Evolutionary conservation across 2,113 vertebrate genomes (phyloP).

Genomic region (Columba janthina): DNA sequence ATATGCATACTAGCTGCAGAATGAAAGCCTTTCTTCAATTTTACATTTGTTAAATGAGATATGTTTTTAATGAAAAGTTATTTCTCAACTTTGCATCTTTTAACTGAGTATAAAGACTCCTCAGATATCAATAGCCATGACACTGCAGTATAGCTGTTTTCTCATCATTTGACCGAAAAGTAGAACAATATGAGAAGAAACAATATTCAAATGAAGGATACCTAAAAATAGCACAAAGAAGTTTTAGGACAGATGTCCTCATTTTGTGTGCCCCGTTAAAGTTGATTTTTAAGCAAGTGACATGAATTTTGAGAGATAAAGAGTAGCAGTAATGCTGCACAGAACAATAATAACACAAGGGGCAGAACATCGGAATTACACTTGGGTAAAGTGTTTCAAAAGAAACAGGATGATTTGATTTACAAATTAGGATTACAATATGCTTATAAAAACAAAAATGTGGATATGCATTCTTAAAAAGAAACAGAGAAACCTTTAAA

Average conservation of each 20-base stretch:
- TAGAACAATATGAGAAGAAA: neutral
- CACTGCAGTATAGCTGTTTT: neutral
- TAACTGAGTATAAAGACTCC: neutral
- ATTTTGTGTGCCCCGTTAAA: neutral
- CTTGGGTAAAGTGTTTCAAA: neutral
- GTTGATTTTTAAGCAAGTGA: neutral
- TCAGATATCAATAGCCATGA: neutral
- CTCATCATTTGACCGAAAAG: neutral
- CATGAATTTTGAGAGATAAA: neutral
- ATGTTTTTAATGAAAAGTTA: neutral
- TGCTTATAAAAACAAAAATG: neutral
- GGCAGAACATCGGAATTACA: fast-evolving
- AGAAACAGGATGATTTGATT: neutral
- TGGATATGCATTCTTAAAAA: neutral
- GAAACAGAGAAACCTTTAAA: neutral
- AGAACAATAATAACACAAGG: neutral
- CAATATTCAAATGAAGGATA: neutral
- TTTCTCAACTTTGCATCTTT: neutral
- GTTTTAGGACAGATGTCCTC: neutral
- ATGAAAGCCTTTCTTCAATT: neutral
- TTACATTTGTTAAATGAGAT: neutral
- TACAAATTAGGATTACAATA: neutral
- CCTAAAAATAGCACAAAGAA: neutral
- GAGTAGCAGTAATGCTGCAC: neutral
- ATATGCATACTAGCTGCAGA: neutral